Conservation (phyloP, 2,888 invertebrate species). For the Molorchus minor region DNA sequence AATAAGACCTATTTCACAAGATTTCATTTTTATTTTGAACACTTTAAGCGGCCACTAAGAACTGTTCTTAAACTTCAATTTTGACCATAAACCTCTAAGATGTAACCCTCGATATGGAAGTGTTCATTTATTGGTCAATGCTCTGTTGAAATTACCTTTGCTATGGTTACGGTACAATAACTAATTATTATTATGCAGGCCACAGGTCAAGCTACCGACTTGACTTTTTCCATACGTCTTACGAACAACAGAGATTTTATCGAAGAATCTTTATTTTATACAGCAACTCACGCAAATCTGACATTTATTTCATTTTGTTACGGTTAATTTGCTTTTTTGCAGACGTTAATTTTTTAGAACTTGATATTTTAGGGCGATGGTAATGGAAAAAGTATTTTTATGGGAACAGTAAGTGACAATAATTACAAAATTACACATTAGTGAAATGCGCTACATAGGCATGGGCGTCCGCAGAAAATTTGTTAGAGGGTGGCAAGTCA, state of each 20-base stretch:
- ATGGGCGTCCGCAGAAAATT: no score
- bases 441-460: no score
- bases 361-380: no score
- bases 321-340: neutral
- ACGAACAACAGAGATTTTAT: conserved; percentile 26
- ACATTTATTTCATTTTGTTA: neutral
- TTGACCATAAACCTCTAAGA: conserved; percentile 12
- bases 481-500: no score
- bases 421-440: no score
- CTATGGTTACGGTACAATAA: conserved; percentile 24
- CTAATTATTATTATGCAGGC: conserved; percentile 9
- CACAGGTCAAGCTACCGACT: conserved; percentile 5
- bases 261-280: conserved; percentile 18
- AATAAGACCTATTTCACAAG: conserved; percentile 72
- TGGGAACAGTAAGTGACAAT: no score
- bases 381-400: no score
- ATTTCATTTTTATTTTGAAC: conserved; percentile 47
- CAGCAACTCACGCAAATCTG: conserved; percentile 16
- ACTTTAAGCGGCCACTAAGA: conserved; percentile 17
- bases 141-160: conserved; percentile 26
- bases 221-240: conserved; percentile 5
- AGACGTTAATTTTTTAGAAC: no score
- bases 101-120: no score
- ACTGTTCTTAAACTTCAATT: conserved; percentile 11
- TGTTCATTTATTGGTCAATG: conserved; percentile 18